A percentile compares a stretch with the other conserved stretches of the same genome.
Conservation (phyloP, 2,113 vertebrate species). For the Syrmaticus mikado region DNA sequence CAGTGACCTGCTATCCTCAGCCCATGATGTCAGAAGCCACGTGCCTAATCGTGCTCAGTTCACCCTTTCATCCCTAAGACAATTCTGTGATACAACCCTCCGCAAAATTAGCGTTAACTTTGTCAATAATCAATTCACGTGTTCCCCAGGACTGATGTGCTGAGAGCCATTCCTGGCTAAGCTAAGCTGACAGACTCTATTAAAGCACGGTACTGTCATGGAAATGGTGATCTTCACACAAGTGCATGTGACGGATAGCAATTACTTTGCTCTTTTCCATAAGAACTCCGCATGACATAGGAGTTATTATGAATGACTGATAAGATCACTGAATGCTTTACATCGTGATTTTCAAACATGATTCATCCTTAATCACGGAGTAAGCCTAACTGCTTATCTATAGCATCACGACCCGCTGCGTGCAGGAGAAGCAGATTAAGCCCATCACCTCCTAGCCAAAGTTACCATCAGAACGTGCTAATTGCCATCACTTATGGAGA, state of each 20-base stretch:
- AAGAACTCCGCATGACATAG: not conserved
- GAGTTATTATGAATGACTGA: not conserved
- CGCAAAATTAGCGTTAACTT: not conserved
- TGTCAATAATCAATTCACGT: not conserved
- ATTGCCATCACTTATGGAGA: not conserved
- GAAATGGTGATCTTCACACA: conserved; percentile 55
- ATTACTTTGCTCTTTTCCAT: conserved; percentile 14
- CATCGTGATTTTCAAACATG: not conserved
- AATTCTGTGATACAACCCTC: not conserved
- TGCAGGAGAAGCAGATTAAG: not conserved
- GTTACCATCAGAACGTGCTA: not conserved
- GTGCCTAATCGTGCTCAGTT: not conserved
- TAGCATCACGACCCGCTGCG: not conserved
- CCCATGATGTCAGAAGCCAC: not conserved
- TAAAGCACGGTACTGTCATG: conserved; percentile 10
- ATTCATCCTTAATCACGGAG: not conserved
- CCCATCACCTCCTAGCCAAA: not conserved
- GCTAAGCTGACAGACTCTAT: conserved; percentile 48
- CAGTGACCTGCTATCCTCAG: not conserved
- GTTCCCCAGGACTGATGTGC: not conserved
- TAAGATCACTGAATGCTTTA: not conserved
- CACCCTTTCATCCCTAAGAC: not conserved
- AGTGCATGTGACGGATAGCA: conserved; percentile 8
- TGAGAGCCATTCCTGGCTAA: conserved; percentile 32
- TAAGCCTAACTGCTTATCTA: not conserved